Evolutionary conservation across 2,888 invertebrate species (phyloP), one percentile per base, ranked within the genome.

Genomic region (Tachina grossa): DNA sequence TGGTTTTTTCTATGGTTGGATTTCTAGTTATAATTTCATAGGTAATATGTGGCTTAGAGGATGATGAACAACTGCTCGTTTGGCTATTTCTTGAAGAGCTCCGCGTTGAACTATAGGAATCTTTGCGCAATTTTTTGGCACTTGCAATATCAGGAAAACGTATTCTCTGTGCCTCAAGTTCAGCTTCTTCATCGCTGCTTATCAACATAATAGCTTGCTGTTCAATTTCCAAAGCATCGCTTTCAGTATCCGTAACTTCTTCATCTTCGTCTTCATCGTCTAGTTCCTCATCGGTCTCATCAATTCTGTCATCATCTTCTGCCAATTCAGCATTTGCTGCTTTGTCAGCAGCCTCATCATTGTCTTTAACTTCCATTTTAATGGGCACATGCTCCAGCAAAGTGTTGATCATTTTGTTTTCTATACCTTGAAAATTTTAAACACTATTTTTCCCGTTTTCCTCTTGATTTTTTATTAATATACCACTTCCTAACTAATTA

Each of bases 151-250:
- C 89, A 31, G 89, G 90, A 80, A 91, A 88, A 14, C 89, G 89
- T 84, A 91, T 91, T 72, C 91, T 90, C 78, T 91, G 91, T 2
- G 91, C 90, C 57, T 91, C 91, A 66, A 91, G 72, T 69, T 90
- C 91, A 4, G 91, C 91, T 86, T 91, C 91, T 69, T 91, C 91
- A 82, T 91, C 91, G 68, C 91, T 91, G 81, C 91, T 91, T 77
- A 90, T 89, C 49, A 91, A 49, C 9, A 87, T 86, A 11, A 89
- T 89, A 69, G 90, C 91, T 59, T 90, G 91, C 5, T 87, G 87
- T 76, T 87, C 88, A 61, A 89, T 89, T 57, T 89, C 89, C 31
- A 84, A 63, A 10, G 69, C 78, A 53, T 85, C 85, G 9, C 77
- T 84, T 59, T 84, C 87, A 11, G 31, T 68, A n/a, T 89, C 90